Evolutionary conservation across 2,888 invertebrate species (phyloP).

Genomic region (Pristionchus mayeri): DNA sequence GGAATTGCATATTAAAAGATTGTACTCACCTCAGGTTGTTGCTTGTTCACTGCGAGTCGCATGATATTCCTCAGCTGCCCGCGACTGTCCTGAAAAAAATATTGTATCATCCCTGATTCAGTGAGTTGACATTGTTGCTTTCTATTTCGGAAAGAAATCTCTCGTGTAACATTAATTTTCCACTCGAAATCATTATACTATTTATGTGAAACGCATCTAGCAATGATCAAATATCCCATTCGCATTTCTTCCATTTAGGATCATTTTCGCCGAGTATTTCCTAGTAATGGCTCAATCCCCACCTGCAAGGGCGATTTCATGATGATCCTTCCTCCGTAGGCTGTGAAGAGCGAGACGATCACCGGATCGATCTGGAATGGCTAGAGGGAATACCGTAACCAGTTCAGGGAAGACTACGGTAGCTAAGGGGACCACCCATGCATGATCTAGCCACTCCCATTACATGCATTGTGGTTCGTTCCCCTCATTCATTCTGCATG

Average conservation of each 20-base stretch:
- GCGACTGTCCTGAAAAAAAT: constrained; percentile 59
- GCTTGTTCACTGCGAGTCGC: constrained; percentile 59
- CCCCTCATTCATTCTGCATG: no score
- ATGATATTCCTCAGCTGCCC: constrained; percentile 71
- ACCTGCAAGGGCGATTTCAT: constrained; percentile 62
- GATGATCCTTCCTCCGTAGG: constrained; percentile 68
- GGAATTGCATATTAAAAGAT: no score
- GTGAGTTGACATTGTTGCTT: background rate
- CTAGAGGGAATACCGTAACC: constrained; percentile 25
- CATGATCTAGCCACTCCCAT: background rate
- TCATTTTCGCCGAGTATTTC: background rate
- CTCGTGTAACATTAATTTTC: background rate
- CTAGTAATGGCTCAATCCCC: background rate
- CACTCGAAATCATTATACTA: no score
- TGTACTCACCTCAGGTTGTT: constrained; percentile 60
- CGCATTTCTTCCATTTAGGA: no score
- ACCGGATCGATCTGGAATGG: constrained; percentile 58
- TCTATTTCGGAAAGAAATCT: background rate
- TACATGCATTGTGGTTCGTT: background rate
- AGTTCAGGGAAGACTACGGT: background rate
- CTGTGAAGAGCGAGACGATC: constrained; percentile 65
- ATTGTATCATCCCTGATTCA: background rate
- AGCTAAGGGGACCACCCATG: background rate
- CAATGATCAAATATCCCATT: background rate
- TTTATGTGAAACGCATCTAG: background rate